These are phyloP conservation scores for Macrophya annulata DNA, from an alignment of 2,888 invertebrate genomes.

Conservation along the genomic window DNA sequence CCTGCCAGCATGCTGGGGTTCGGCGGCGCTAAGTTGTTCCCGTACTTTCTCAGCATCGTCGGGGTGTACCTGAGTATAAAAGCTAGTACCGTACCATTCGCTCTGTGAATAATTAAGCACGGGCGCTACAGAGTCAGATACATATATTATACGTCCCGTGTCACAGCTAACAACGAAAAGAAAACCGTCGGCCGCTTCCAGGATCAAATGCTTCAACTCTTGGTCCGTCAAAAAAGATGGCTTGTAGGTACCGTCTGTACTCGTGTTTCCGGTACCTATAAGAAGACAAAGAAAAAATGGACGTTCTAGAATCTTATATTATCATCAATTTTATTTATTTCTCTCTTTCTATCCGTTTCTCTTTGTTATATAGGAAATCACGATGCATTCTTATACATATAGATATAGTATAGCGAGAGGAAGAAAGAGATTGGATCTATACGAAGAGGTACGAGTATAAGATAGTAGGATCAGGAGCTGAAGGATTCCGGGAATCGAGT, in stretches of 20 bases:
- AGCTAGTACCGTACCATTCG: slow-evolving; percentile 98
- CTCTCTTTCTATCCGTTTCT: too few relatives aligned
- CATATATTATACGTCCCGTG: slow-evolving; percentile 97
- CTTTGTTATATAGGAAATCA: too few relatives aligned
- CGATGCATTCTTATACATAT: too few relatives aligned
- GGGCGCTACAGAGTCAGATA: slow-evolving; percentile 98
- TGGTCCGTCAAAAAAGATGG: slow-evolving; percentile 99
- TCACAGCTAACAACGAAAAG: slow-evolving; percentile 98
- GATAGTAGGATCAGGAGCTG: too few relatives aligned
- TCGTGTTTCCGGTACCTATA: slow-evolving; percentile 97
- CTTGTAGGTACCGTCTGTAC: slow-evolving; percentile 97
- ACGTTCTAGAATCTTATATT: too few relatives aligned
- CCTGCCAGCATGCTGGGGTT: slow-evolving; percentile 96
- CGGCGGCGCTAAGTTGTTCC: slow-evolving; percentile 98
- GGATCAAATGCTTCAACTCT: slow-evolving; percentile 98
- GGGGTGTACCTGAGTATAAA: slow-evolving; percentile 98
- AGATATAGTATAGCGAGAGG: too few relatives aligned
- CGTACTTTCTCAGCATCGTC: slow-evolving; percentile 98
- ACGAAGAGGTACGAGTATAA: too few relatives aligned
- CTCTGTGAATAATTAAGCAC: slow-evolving; percentile 98
- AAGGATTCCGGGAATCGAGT: too few relatives aligned
- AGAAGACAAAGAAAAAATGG: slow-evolving; percentile 58
- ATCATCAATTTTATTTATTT: too few relatives aligned
- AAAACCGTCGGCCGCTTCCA: slow-evolving; percentile 99
- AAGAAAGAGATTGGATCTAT: too few relatives aligned